Base-by-base conservation (phyloP, 2,888 invertebrate genomes). In the Synergus japonicus region DNA sequence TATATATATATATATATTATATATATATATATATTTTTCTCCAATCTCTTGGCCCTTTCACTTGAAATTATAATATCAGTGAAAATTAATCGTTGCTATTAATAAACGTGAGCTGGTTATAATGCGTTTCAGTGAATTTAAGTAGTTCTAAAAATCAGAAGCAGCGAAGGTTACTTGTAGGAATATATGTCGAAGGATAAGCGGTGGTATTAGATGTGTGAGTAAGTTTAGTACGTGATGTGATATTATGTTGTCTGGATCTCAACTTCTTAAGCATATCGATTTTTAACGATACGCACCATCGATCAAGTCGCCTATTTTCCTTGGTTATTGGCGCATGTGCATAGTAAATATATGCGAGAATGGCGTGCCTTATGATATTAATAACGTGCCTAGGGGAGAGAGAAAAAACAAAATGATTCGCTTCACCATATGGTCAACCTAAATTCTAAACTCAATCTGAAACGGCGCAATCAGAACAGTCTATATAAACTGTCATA, bases 341-440 rank as follows among this genome's bases (percentile, higher is more conserved):
- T 54, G 49, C 49, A 49, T 46, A 18, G 5, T 18, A n/a, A 41
- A 41, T 66, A 49, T 43, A 66, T 44, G 43, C 43, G 22, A 67
- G 67, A 22, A 44, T 46, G 44, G n/a, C 18, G 44, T 67, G 67
- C 44, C 10, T 22, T 22, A 44, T 67, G 67, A 67, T 67, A 67
- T 67, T 67, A 44, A 67, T 67, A 67, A 67, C 67, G 67, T 44
- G 22, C 13, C 18, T 44, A 43, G 15, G 64, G 78, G 15, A 15
- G n/a, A 73, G 60, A 43, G 60, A 60, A 60, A 76, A 78, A 69
- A 77, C 77, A 80, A 69, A 79, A 80, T 64, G 65, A 76, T 63
- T 65, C 79, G 78, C 84, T 82, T 83, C 85, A 83, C 88, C 89
- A 88, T 89, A 86, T 86, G 89, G 87, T 86, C 87, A 88, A 88